Evolutionary conservation across 2,797 vertebrate genomes (phyloP).

Genomic region (Pipistrellus kuhlii): DNA sequence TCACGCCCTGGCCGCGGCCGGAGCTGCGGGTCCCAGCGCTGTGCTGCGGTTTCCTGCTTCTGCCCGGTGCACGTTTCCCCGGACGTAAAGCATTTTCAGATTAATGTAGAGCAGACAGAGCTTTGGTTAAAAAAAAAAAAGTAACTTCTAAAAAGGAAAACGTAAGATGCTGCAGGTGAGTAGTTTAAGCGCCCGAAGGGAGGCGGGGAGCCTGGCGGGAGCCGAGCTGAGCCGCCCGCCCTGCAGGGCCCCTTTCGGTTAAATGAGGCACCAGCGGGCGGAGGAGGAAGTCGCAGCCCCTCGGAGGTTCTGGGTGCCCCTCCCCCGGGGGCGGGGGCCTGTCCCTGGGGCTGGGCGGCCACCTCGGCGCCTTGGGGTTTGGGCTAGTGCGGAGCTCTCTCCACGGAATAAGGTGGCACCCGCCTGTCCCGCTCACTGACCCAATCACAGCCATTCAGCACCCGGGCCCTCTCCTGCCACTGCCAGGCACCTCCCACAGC

Average conservation of each 20-base stretch:
- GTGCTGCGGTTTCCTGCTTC: conserved; percentile 66
- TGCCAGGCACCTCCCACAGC: not conserved
- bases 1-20: too few species aligned
- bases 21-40: conserved; percentile 60
- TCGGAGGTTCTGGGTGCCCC: not conserved
- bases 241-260: not conserved
- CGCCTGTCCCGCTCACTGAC: not conserved
- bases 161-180: not conserved
- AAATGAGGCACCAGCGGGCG: not conserved
- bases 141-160: not conserved
- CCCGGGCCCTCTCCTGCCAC: too few species aligned
- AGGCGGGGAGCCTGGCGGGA: too few species aligned
- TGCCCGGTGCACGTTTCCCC: not conserved
- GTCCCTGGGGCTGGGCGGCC: rapidly evolving
- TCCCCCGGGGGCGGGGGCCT: not conserved
- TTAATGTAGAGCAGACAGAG: not conserved
- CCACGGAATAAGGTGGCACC: not conserved
- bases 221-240: too few species aligned
- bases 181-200: not conserved
- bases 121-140: not conserved
- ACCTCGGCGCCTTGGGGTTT: not conserved
- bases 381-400: too few species aligned
- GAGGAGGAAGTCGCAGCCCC: conserved; percentile 59
- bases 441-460: not conserved
- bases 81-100: conserved; percentile 20